A percentile compares a stretch with the other conserved stretches of the same genome.
phyloP scores from a whole-genome alignment of 2,888 invertebrate species.

The Raillietiella orientalis region DNA sequence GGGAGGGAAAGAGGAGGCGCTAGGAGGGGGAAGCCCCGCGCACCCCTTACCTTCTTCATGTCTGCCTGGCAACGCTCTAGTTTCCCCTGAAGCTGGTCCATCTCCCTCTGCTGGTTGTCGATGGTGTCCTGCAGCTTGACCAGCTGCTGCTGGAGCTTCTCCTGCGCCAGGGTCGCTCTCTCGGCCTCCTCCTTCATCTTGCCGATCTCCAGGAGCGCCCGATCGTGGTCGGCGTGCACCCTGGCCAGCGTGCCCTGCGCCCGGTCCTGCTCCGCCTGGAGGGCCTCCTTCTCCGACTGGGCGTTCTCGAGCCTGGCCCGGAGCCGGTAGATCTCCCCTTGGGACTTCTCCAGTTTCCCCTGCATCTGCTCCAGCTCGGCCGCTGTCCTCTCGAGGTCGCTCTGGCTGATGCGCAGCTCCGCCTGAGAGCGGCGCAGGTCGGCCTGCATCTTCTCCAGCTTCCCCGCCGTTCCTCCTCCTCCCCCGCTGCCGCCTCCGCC shows the following conservation, averaged over 20 bases:
- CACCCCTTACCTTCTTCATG: slow-evolving; percentile 44
- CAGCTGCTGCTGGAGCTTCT: slow-evolving; percentile 59
- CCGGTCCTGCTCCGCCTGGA: slow-evolving; percentile 68
- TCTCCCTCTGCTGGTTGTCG: slow-evolving; percentile 63
- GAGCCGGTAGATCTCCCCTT: slow-evolving; percentile 72
- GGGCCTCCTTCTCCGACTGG: slow-evolving; percentile 69
- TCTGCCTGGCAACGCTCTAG: slow-evolving; percentile 49
- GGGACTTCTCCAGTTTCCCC: slow-evolving; percentile 73
- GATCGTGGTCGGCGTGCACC: slow-evolving; percentile 53
- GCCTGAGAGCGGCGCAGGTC: slow-evolving; percentile 62
- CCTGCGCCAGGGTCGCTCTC: slow-evolving; percentile 25
- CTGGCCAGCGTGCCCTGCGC: slow-evolving; percentile 49
- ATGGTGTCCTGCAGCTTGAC: slow-evolving; percentile 62
- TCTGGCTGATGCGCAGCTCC: slow-evolving; percentile 55
- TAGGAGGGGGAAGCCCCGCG: background rate
- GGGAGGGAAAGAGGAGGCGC: background rate
- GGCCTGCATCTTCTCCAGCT: slow-evolving; percentile 48
- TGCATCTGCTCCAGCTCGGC: slow-evolving; percentile 34
- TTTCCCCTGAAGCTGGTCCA: slow-evolving; percentile 60
- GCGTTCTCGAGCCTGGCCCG: slow-evolving; percentile 81
- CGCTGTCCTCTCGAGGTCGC: slow-evolving; percentile 3
- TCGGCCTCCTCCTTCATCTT: slow-evolving; percentile 8
- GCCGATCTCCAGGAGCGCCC: slow-evolving; percentile 12
- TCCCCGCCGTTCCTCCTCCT: slow-evolving; percentile 9
- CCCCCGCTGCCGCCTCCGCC: slow-evolving; percentile 5